Evolutionary conservation across 2,888 invertebrate species (phyloP).

Genomic region (Shargacucullia verbasci): DNA sequence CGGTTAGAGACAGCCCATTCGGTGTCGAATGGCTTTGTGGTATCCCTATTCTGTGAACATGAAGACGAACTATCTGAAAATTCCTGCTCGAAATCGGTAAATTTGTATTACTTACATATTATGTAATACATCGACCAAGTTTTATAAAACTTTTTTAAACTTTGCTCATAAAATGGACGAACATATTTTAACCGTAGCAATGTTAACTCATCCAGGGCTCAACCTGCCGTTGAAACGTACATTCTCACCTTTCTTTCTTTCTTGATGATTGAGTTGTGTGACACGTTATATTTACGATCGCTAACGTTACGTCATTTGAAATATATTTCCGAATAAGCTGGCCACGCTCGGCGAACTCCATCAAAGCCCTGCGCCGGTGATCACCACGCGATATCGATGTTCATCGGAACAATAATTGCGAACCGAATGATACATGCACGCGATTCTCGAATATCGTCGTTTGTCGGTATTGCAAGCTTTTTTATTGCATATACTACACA

Average conservation of each 20-base stretch:
- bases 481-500: constrained; percentile 61
- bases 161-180: background rate
- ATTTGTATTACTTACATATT: background rate
- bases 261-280: constrained; percentile 29
- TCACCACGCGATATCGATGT: constrained; percentile 85
- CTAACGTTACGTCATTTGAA: constrained; percentile 35
- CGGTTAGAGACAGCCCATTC: constrained; percentile 77
- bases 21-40: constrained; percentile 72
- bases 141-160: background rate
- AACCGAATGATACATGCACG: constrained; percentile 84
- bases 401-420: constrained; percentile 81
- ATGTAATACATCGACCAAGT: background rate
- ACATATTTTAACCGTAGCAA: background rate
- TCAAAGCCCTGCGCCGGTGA: constrained; percentile 66
- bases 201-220: too few species aligned
- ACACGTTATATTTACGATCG: constrained; percentile 29
- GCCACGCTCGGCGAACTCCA: constrained; percentile 55
- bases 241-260: constrained; percentile 17
- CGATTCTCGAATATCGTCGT: constrained; percentile 72
- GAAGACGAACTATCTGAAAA: constrained; percentile 41
- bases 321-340: constrained; percentile 61
- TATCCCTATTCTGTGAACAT: constrained; percentile 70
- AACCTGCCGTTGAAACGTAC: background rate
- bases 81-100: constrained; percentile 21
- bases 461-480: constrained; percentile 66